Conservation (phyloP, 2,113 vertebrate genomes). For the Melanostigma gelatinosum region DNA sequence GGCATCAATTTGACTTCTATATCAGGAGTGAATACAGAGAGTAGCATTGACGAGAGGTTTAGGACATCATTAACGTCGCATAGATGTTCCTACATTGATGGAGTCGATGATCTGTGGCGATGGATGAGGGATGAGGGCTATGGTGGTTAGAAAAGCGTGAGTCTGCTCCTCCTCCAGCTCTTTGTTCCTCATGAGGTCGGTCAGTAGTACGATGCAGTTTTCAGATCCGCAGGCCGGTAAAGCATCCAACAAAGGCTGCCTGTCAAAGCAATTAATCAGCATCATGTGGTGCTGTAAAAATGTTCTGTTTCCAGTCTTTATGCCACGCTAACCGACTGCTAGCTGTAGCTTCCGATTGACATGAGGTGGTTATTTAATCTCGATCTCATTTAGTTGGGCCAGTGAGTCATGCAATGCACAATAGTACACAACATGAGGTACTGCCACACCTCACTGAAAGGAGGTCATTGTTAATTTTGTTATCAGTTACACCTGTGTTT, state of each 20-base stretch:
- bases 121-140: slow-evolving; percentile 85
- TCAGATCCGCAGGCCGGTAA: slow-evolving; percentile 88
- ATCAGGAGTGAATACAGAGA: neutral
- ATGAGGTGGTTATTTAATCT: neutral
- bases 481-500: neutral
- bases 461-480: neutral
- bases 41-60: neutral
- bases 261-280: slow-evolving; percentile 61
- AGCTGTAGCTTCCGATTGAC: neutral
- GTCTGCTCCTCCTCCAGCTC: slow-evolving; percentile 83
- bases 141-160: slow-evolving; percentile 81
- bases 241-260: slow-evolving; percentile 87
- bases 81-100: slow-evolving; percentile 82
- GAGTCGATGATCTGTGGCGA: slow-evolving; percentile 80
- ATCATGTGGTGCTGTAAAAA: neutral
- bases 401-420: neutral
- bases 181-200: slow-evolving; percentile 78
- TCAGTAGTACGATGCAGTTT: slow-evolving; percentile 84
- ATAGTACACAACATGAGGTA: neutral
- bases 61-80: neutral
- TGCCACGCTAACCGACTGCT: neutral
- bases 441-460: neutral
- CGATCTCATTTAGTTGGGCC: neutral
- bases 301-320: neutral
- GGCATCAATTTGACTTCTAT: neutral